Base-by-base conservation (phyloP, 2,113 vertebrate species). In the Gopherus evgoodei region DNA sequence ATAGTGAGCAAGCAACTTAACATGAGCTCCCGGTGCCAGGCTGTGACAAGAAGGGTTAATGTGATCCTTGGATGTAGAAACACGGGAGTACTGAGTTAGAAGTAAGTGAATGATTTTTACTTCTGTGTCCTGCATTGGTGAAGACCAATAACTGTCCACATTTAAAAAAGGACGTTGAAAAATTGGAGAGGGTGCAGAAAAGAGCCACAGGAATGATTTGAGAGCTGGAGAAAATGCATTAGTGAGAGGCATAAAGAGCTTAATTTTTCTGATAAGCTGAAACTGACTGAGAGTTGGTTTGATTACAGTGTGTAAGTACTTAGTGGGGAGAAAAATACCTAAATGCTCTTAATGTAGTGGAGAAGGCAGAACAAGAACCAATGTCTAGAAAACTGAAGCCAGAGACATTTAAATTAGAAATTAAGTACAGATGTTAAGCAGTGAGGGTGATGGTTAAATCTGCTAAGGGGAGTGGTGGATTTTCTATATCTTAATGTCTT, bases 171-270 rank as follows among this genome's bases (percentile, higher is more conserved):
- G 16, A 69, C 8, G 62, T 69, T n/a, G 31, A 38, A 80, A 84
- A 76, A 84, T 91, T 7, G 78, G 8, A 85, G 14, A 50, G 91
- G 44, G 69, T 5, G 1, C 4, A 16, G 57, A 6, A 42, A n/a
- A 76, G 11, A 79, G 12, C 31, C 88, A 80, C 16, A 95, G 84
- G 91, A 96, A 49, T 92, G 49, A 90, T 31, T 59, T 89, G 88
- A 82, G 90, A n/a, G 24, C 21, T 80, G n/a, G 5, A 49, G 82
- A 2, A 2, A 31, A 25, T 91, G 5, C 25, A 27, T 29, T 59
- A 29, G 56, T 2, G 25, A 59, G 62, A 9, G 62, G 8, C 62
- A n/a, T 69, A 69, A n/a, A 65, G 14, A 69, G 35, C 17, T n/a
- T 31, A 69, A 29, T n/a, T 16, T 69, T n/a, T 69, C 16, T 35